These are phyloP conservation scores for Oncorhynchus tshawytscha DNA, from an alignment of 2,113 vertebrate genomes.

Conservation along the genomic window DNA sequence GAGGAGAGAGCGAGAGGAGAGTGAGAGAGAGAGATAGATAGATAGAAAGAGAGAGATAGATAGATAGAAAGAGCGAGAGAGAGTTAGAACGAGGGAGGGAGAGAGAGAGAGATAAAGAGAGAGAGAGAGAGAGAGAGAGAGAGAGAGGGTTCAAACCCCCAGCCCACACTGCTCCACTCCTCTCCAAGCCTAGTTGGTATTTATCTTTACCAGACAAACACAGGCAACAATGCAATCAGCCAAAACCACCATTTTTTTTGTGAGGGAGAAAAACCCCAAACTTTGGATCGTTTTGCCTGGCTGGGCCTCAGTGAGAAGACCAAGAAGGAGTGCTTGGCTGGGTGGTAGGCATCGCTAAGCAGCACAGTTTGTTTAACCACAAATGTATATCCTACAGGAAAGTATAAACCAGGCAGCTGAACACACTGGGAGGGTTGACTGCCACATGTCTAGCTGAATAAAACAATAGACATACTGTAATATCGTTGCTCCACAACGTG, in stretches of 20 bases:
- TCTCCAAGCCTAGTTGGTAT: slow-evolving; percentile 21
- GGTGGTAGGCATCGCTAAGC: slow-evolving; percentile 20
- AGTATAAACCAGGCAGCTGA: slow-evolving; percentile 15
- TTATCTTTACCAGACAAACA: slow-evolving; percentile 68
- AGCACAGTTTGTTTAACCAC: slow-evolving; percentile 6
- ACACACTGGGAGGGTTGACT: slow-evolving; percentile 17
- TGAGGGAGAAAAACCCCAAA: slow-evolving; percentile 3
- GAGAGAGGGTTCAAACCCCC: too few species aligned
- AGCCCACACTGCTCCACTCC: too few species aligned
- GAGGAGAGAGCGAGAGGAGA: neutral
- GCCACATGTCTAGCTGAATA: slow-evolving; percentile 62
- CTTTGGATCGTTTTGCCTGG: neutral
- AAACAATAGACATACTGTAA: too few species aligned
- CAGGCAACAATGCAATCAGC: slow-evolving; percentile 64
- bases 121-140: too few species aligned
- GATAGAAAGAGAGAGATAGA: too few species aligned
- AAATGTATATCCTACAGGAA: slow-evolving; percentile 15
- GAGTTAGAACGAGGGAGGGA: too few species aligned
- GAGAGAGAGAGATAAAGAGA: too few species aligned
- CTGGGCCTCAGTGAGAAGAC: slow-evolving; percentile 6
- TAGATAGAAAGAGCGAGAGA: too few species aligned
- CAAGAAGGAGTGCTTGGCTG: slow-evolving; percentile 33
- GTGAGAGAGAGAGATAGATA: too few species aligned
- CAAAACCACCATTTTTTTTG: slow-evolving; percentile 26
- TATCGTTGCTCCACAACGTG: slow-evolving; percentile 57